Evolutionary conservation across 2,888 invertebrate species (phyloP).

Genomic region (Calliopum simillimum): DNA sequence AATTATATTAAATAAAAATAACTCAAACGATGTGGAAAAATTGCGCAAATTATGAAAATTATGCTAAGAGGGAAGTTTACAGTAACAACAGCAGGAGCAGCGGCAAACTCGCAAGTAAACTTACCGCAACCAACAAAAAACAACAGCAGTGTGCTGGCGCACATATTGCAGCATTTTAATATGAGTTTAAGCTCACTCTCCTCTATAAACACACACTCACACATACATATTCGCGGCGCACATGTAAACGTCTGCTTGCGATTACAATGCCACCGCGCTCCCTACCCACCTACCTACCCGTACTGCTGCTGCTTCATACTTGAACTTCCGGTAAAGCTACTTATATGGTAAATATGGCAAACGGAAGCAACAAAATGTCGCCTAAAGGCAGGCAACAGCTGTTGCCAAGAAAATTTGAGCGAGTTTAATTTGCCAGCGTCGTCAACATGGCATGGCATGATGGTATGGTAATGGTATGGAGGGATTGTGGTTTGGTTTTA

Average conservation of each 20-base stretch:
- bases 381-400: conserved; percentile 47
- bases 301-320: conserved; percentile 13
- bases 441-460: background rate
- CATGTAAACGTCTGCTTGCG: conserved; percentile 24
- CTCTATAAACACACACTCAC: conserved; percentile 11
- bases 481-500: background rate
- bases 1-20: conserved; percentile 44
- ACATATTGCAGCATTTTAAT: conserved; percentile 34
- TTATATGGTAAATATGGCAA: conserved; percentile 38
- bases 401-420: conserved; percentile 42
- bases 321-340: conserved; percentile 41
- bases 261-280: background rate
- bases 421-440: conserved; percentile 30
- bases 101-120: background rate
- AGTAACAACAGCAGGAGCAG: no score
- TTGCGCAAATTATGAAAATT: conserved; percentile 49
- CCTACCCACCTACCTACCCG: background rate
- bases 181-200: conserved; percentile 1
- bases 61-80: conserved; percentile 36
- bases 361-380: conserved; percentile 45
- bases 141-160: background rate
- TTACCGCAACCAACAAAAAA: conserved; percentile 15
- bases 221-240: background rate
- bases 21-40: conserved; percentile 47
- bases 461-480: background rate